These are phyloP conservation scores for Aleiodes alternator DNA, from an alignment of 2,888 invertebrate genomes.

Conservation along the genomic window DNA sequence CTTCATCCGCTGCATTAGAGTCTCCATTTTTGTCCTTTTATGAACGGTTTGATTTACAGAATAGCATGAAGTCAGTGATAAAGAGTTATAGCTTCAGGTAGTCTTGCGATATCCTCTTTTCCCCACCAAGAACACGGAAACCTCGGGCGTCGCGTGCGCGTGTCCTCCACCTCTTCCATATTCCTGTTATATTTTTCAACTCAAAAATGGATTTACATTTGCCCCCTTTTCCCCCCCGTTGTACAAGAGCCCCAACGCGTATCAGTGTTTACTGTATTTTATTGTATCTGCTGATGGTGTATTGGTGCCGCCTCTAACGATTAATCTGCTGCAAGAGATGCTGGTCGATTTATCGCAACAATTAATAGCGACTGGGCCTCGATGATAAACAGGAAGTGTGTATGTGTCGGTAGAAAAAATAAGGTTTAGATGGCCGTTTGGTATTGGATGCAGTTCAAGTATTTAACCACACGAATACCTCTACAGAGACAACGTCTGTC, in stretches of 20 bases:
- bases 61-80: not conserved
- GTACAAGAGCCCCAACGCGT: not conserved
- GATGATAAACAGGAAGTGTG: conserved; percentile 63
- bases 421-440: not conserved
- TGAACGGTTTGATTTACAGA: not conserved
- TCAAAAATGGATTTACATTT: conserved; percentile 15
- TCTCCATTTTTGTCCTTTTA: not conserved
- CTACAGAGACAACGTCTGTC: conserved; percentile 42
- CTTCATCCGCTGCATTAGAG: not conserved
- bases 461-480: conserved; percentile 9
- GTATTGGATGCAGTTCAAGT: not conserved
- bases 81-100: conserved; percentile 9
- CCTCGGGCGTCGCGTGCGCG: conserved; percentile 56
- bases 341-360: conserved; percentile 64
- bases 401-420: conserved; percentile 47
- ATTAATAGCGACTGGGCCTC: conserved; percentile 62
- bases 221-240: no score
- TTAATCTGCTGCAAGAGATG: conserved; percentile 56
- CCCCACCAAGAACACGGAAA: conserved; percentile 54
- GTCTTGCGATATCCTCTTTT: conserved; percentile 6
- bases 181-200: conserved; percentile 10
- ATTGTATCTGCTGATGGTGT: not conserved
- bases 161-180: conserved; percentile 48
- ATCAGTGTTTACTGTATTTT: not conserved
- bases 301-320: conserved; percentile 43